A percentile compares a stretch with the other conserved stretches of the same genome.
Conservation (phyloP, 2,888 invertebrate species). For the Tinea trinotella region DNA sequence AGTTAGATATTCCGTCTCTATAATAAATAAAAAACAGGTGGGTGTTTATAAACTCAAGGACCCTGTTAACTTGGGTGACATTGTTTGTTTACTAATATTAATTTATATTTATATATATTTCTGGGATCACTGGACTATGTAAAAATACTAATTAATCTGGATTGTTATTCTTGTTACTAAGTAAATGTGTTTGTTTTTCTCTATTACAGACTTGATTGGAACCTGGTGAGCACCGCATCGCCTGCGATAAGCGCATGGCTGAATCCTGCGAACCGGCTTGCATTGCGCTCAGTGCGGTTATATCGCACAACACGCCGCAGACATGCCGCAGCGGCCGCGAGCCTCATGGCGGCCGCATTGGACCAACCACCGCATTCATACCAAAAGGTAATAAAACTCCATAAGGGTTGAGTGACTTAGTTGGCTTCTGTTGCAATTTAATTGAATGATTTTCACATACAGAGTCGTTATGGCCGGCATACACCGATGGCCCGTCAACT, state of each 20-base stretch:
- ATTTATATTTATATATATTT: too few relatives aligned
- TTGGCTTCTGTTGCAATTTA: too few relatives aligned
- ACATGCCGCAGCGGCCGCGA: constrained; percentile 90
- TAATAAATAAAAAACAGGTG: too few relatives aligned
- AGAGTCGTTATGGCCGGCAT: constrained; percentile 93
- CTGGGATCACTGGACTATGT: too few relatives aligned
- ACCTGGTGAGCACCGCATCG: constrained; percentile 93
- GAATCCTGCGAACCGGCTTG: constrained; percentile 93
- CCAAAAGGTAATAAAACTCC: constrained; percentile 82
- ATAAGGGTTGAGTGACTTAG: too few relatives aligned
- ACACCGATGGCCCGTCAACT: constrained; percentile 91
- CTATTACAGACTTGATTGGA: constrained; percentile 88
- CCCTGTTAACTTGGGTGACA: too few relatives aligned
- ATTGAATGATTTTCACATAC: too few relatives aligned
- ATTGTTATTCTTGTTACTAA: too few relatives aligned
- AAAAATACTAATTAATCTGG: too few relatives aligned
- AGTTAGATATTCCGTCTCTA: too few relatives aligned
- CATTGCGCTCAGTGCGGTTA: constrained; percentile 86
- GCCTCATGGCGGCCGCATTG: constrained; percentile 94
- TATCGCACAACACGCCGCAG: constrained; percentile 84
- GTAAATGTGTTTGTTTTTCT: not conserved
- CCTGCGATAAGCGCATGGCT: constrained; percentile 98
- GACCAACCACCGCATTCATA: constrained; percentile 89
- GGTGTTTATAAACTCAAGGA: too few relatives aligned
- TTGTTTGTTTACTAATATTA: too few relatives aligned